These are phyloP conservation scores for Odontesthes bonariensis DNA, from an alignment of 2,113 vertebrate species.

Conservation along the genomic window DNA sequence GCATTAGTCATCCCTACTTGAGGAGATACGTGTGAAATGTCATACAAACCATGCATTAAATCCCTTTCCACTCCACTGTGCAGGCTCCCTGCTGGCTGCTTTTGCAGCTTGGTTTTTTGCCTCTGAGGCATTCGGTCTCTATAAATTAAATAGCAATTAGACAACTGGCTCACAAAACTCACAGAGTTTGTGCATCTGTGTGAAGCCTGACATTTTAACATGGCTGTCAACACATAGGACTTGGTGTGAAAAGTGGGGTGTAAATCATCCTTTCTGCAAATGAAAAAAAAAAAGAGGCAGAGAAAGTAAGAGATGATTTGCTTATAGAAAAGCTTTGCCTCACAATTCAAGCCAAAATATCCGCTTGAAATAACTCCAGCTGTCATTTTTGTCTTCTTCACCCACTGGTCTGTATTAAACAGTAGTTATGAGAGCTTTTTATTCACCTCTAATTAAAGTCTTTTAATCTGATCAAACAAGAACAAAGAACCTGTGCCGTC, in stretches of 20 bases:
- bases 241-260: conserved; percentile 61
- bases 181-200: conserved; percentile 65
- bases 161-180: conserved; percentile 71
- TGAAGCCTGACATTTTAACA: conserved; percentile 53
- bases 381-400: neutral
- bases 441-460: neutral
- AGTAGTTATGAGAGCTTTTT: conserved; percentile 15
- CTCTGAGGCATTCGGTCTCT: conserved; percentile 60
- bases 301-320: neutral
- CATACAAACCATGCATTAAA: conserved; percentile 51
- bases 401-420: neutral
- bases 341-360: neutral
- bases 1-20: conserved; percentile 56
- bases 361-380: neutral
- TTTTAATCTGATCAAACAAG: conserved; percentile 19
- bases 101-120: conserved; percentile 55
- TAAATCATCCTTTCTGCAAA: conserved; percentile 72
- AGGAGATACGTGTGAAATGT: conserved; percentile 43
- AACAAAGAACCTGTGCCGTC: conserved; percentile 22
- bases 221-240: conserved; percentile 68
- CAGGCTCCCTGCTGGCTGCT: conserved; percentile 39
- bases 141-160: conserved; percentile 82
- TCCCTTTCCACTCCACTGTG: conserved; percentile 33
- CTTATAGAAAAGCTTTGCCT: neutral
- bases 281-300: neutral